A percentile compares a stretch with the other conserved stretches of the same genome.
phyloP scores from a whole-genome alignment of 2,797 vertebrate species.

The Steatocranus sp. region DNA sequence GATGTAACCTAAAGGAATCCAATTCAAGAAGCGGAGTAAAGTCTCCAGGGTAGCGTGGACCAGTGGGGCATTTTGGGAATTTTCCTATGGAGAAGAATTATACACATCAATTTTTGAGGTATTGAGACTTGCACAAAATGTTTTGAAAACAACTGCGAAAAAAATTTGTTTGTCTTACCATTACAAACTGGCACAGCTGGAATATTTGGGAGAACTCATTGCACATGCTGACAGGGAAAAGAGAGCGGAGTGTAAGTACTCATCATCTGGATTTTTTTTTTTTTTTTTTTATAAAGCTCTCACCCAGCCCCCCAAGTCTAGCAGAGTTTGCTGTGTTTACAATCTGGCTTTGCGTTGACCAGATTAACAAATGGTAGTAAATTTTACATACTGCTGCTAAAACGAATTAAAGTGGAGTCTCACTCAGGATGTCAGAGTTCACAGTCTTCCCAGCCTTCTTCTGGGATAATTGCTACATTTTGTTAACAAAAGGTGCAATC shows the following conservation, averaged over 20 bases:
- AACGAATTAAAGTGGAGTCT: neutral
- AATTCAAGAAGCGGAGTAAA: conserved; percentile 93
- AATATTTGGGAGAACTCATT: conserved; percentile 99
- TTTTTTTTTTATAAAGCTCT: neutral
- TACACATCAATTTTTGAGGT: neutral
- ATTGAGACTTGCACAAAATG: neutral
- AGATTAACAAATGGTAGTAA: neutral
- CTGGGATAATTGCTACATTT: neutral
- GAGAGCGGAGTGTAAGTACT: neutral
- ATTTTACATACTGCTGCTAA: neutral
- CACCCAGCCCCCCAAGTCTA: neutral
- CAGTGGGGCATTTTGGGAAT: conserved; percentile 96
- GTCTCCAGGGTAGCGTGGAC: conserved; percentile 97
- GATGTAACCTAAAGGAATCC: conserved; percentile 98
- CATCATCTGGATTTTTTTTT: neutral
- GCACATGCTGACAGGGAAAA: conserved; percentile 85
- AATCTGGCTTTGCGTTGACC: neutral
- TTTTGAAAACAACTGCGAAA: neutral
- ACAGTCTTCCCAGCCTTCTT: neutral
- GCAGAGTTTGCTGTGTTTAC: fast-evolving
- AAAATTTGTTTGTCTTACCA: conserved; percentile 76
- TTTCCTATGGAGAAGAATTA: conserved; percentile 77
- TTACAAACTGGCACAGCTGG: conserved; percentile 98
- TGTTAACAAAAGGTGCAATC: neutral
- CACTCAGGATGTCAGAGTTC: neutral